These are phyloP conservation scores for Patella vulgata DNA, from an alignment of 1,140 invertebrate genomes.

Conservation along the genomic window DNA sequence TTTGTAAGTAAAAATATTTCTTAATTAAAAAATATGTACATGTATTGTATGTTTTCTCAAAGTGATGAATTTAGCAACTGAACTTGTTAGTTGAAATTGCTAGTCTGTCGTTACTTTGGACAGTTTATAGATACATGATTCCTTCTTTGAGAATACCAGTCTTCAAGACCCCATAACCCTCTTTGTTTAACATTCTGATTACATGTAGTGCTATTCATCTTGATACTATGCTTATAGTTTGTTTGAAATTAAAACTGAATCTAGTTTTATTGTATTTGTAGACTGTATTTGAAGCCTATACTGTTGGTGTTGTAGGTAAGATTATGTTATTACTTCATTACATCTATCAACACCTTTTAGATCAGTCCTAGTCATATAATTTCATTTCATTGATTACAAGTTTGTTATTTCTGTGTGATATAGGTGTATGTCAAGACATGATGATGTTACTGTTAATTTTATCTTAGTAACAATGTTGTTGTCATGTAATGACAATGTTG, in stretches of 20 bases:
- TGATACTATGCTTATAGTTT: too few species aligned
- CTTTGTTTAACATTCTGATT: too few species aligned
- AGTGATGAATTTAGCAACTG: not conserved
- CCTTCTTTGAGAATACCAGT: not conserved
- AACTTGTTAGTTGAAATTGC: not conserved
- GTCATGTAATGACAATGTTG: too few species aligned
- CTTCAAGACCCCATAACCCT: not conserved
- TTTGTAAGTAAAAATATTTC: constrained; percentile 59
- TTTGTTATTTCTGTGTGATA: too few species aligned
- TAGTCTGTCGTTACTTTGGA: not conserved
- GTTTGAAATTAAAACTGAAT: too few species aligned
- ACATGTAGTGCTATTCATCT: too few species aligned
- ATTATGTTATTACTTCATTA: constrained; percentile 1
- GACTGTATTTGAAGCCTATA: constrained; percentile 79
- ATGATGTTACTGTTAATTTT: too few species aligned
- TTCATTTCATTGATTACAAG: too few species aligned
- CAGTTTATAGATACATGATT: not conserved
- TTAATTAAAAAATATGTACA: not conserved
- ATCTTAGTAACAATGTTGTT: too few species aligned
- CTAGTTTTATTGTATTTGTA: constrained; percentile 67
- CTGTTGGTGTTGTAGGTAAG: constrained; percentile 75
- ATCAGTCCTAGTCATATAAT: too few species aligned
- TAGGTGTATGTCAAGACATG: too few species aligned
- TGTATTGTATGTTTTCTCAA: not conserved
- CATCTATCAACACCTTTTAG: too few species aligned